A percentile compares a stretch with the other conserved stretches of the same genome.
These are phyloP conservation scores for Galaxea fascicularis DNA, from an alignment of 92 coral and sea anemone species.

Conservation along the genomic window DNA sequence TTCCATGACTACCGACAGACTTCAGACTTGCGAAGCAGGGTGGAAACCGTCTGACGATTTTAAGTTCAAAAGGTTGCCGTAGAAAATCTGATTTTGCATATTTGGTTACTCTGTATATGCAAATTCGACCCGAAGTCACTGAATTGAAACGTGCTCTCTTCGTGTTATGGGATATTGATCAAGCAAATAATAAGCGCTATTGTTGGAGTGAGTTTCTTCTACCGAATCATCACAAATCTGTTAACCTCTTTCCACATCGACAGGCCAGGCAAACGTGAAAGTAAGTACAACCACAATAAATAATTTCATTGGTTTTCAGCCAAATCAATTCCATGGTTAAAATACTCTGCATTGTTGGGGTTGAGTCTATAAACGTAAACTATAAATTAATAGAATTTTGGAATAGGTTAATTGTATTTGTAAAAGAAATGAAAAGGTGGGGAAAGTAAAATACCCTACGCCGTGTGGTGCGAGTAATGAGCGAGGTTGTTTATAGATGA, in stretches of 20 bases:
- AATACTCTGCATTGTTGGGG: background rate
- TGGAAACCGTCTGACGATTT: too few species aligned
- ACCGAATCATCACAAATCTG: background rate
- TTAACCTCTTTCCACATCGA: background rate
- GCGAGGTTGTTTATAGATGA: too few species aligned
- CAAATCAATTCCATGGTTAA: background rate
- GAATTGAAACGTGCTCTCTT: slow-evolving; percentile 11
- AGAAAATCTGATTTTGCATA: too few species aligned
- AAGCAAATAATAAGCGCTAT: background rate
- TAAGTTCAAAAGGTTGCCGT: too few species aligned
- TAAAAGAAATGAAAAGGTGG: background rate
- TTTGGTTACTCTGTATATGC: background rate
- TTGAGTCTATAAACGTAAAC: background rate
- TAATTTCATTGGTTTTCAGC: background rate
- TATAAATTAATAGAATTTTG: background rate
- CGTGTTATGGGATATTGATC: background rate
- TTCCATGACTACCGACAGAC: too few species aligned
- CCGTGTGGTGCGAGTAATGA: too few species aligned
- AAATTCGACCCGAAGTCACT: slow-evolving; percentile 10
- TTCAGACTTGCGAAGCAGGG: too few species aligned
- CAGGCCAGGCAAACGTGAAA: background rate
- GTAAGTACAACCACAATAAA: background rate
- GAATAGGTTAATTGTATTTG: background rate
- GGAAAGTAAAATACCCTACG: background rate
- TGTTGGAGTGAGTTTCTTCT: background rate